Base-by-base conservation (phyloP, 2,888 invertebrate genomes). In the Hylaea fasciaria region DNA sequence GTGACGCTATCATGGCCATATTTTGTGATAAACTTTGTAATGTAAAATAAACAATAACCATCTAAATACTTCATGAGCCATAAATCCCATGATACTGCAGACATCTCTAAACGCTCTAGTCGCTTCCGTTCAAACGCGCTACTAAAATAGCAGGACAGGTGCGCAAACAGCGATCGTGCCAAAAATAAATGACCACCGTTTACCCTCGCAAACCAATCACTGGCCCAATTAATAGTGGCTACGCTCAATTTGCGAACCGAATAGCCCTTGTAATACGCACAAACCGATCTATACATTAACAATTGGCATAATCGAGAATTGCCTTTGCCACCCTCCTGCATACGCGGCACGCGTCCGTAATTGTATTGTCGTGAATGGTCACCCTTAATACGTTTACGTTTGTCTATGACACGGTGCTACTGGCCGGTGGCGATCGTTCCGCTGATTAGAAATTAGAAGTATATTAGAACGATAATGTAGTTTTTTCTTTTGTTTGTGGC, bases 291-390 rank as follows among this genome's bases (percentile, higher is more conserved):
- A 82, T 83, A 82, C 85, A 89, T 89, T 86, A 83, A 82, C 84
- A 79, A 84, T 85, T 78, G 88, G 85, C 73, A 88, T 89, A 86
- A 88, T 88, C 78, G 86, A 81, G 78, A 83, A 86, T 82, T 71
- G 82, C 78, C 71, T 71, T 72, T 64, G 75, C 76, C 74, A 78
- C 75, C 77, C 80, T 76, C 72, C 69, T 68, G 64, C 62, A 68
- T 63, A 59, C 69, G 70, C 74, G 80, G 80, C 89, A 89, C 89
- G 89, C 86, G 86, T 70, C 80, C 28, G 79, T 86, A 83, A 89
- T 89, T 84, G 84, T 83, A 79, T 83, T 78, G 76, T 72, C 75
- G 80, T 83, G 77, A 78, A 78, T 82, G 71, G 79, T 71, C 70
- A 68, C 78, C 81, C 74, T 82, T 85, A 82, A 81, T 81, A 79